These are phyloP conservation scores for Formica aserva DNA, from an alignment of 2,888 invertebrate species.

Conservation along the genomic window DNA sequence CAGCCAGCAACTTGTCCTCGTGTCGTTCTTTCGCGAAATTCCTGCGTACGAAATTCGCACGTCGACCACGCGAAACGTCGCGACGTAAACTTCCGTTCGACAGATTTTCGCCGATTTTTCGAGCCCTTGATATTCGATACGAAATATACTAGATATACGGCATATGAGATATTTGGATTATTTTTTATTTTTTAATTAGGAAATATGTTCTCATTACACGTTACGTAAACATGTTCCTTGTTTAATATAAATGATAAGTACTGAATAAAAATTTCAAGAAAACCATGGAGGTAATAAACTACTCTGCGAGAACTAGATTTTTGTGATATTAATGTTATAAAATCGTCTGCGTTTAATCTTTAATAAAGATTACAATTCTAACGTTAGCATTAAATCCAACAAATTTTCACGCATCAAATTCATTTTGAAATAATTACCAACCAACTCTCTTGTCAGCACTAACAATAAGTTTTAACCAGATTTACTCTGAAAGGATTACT, in stretches of 20 bases:
- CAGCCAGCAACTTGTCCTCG: slow-evolving; percentile 60
- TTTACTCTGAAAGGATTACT: not conserved
- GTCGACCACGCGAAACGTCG: slow-evolving; percentile 10
- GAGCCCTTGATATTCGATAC: not conserved
- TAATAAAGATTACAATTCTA: not conserved
- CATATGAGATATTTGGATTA: not conserved
- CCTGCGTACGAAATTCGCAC: slow-evolving; percentile 31
- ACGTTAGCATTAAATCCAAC: not conserved
- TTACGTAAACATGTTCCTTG: not conserved
- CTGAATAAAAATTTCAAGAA: not conserved
- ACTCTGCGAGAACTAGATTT: not conserved
- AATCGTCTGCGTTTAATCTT: not conserved
- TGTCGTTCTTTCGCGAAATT: slow-evolving; percentile 34
- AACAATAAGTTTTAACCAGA: not conserved
- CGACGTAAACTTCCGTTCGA: slow-evolving; percentile 32
- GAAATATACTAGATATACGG: no score
- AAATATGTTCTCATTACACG: not conserved
- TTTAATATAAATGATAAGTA: not conserved
- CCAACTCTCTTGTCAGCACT: not conserved
- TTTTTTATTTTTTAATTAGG: not conserved
- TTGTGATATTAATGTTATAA: not conserved
- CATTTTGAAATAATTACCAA: not conserved
- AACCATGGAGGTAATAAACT: not conserved
- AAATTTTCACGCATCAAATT: not conserved
- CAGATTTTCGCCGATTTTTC: not conserved